phyloP scores from a whole-genome alignment of 1,140 invertebrate species.

The Drosophila repleta region DNA sequence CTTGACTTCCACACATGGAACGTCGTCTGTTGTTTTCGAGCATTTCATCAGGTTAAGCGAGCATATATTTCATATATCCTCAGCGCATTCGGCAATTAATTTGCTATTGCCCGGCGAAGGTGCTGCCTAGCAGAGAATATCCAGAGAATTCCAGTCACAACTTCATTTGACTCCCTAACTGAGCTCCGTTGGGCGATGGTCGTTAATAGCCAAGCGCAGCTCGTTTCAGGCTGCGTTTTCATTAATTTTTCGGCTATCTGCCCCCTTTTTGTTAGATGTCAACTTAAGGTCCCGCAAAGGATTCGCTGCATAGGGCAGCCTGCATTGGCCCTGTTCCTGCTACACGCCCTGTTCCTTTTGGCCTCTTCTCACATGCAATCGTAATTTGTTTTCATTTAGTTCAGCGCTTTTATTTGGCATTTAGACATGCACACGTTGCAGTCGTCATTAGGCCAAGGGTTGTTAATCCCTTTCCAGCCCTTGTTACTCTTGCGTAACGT shows the following conservation, averaged over 20 bases:
- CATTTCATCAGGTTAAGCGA: no score
- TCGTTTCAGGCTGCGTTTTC: conserved; percentile 24
- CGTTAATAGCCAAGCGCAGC: conserved; percentile 31
- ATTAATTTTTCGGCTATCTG: conserved; percentile 37
- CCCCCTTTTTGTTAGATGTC: not conserved
- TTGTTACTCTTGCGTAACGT: conserved; percentile 39
- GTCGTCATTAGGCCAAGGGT: conserved; percentile 47
- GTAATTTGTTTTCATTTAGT: conserved; percentile 83
- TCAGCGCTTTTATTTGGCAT: conserved; percentile 81
- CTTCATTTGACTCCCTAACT: conserved; percentile 69
- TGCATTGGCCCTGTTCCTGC: conserved; percentile 12
- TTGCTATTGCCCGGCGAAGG: not conserved
- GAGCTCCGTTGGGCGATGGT: conserved; percentile 16
- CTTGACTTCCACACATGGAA: not conserved
- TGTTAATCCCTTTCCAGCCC: conserved; percentile 29
- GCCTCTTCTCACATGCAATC: conserved; percentile 67
- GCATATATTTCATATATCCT: no score
- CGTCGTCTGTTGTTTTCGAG: not conserved
- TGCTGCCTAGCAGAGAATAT: conserved; percentile 55
- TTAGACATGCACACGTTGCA: conserved; percentile 76
- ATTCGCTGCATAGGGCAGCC: conserved; percentile 15
- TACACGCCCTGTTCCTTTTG: conserved; percentile 23
- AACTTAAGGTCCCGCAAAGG: conserved; percentile 2
- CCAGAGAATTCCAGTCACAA: conserved; percentile 73
- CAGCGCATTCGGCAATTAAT: not conserved